Conservation (phyloP, 2,888 invertebrate species). For the Dendrolimus pini region DNA sequence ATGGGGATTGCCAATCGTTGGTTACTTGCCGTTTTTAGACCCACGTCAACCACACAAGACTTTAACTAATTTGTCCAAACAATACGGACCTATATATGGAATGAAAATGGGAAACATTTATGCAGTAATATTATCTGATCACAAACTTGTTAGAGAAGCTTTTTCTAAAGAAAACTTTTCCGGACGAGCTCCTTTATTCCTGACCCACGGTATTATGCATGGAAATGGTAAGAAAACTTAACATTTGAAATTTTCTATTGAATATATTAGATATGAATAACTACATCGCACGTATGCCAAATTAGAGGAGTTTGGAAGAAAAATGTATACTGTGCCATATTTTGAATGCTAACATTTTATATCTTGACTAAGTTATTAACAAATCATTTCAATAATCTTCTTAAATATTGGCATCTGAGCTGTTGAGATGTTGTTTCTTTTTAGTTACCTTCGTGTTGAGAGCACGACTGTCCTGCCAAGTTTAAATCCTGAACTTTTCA, state of each 20-base stretch:
- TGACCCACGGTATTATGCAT: conserved; percentile 92
- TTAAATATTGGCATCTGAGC: too few species aligned
- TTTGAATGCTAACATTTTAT: too few species aligned
- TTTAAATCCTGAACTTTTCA: too few species aligned
- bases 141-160: conserved; percentile 82
- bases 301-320: too few species aligned
- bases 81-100: conserved; percentile 85
- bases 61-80: conserved; percentile 79
- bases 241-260: background rate
- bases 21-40: conserved; percentile 86
- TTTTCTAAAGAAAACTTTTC: conserved; percentile 83
- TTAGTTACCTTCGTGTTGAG: too few species aligned
- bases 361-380: too few species aligned
- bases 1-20: conserved; percentile 85
- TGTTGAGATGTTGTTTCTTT: too few species aligned
- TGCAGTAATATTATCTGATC: conserved; percentile 87
- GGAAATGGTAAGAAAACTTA: conserved; percentile 83
- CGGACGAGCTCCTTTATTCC: conserved; percentile 87
- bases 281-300: too few species aligned
- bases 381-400: too few species aligned
- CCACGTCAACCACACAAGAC: conserved; percentile 82
- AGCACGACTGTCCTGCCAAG: too few species aligned
- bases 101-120: conserved; percentile 85
- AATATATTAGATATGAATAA: too few species aligned
- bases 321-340: too few species aligned